Evolutionary conservation across 1,140 invertebrate genomes (phyloP), one percentile per base, ranked within the genome.

Genomic region (Euborellia annulipes): DNA sequence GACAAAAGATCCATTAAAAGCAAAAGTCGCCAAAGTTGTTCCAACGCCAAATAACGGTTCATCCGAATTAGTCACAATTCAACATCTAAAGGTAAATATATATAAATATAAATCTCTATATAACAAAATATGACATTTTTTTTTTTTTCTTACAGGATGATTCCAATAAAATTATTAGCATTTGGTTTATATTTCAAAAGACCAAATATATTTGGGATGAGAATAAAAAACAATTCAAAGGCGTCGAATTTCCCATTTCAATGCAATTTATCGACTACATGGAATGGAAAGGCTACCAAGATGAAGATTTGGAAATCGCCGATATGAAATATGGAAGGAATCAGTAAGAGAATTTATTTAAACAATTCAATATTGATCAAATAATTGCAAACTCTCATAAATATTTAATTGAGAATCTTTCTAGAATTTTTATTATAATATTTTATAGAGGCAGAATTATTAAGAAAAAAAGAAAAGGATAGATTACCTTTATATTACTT

Each of bases 1-100:
- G 87, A 79, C 76, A 17, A 76, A 67, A 53, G 67, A 82, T 68
- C 80, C 88, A 2, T 61, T 70, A 14, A 71, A 74, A 58, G 89
- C 92, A 19, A 73, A 75, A 47, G 71, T 91, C 52, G 91, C 79
- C 0, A 94, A 96, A 75, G 93, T 98, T 45, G 78, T 93, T 11
- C 95, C 95, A 30, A 95, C 89, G 17, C 78, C 86, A 7, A 98
- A 98, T 60, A 98, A 98, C 79, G 95, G 95, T 45, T 92, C 83
- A 54, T 78, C 91, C 21, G 94, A 98, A 68, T 68, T 98, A 45
- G 88, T 98, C 2, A 72, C 65, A 48, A 65, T 98, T n/a, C 70
- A 81, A 50, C 70, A 74, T 53, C 61, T 65, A 3, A 69, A 73
- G 56, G 71, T 80, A 66, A 59, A 45, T 54, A 46, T 49, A 22